Evolutionary conservation across 2,797 vertebrate genomes (phyloP), one percentile per base, ranked within the genome.

Genomic region (Enteromius trimaculatus): DNA sequence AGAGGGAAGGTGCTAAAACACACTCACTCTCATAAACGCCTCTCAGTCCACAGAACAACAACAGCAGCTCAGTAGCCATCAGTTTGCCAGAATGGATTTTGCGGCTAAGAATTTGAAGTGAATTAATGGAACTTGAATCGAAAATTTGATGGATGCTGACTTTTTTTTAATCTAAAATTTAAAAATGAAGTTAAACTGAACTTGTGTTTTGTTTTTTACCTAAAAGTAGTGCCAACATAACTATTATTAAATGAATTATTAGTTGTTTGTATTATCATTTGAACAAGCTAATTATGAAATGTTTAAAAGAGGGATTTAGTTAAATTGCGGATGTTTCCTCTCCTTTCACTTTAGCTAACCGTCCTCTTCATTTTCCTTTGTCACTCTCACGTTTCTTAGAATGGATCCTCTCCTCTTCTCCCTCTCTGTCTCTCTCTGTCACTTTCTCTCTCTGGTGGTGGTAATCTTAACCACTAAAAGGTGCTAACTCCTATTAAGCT

Each of bases 391-490:
- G 74, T 84, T 84, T 84, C 77, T 34, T 76, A 74, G 77, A 77
- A 60, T 14, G 26, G 39, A 69, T 70, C 37, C 37, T 80, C 84
- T 80, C 29, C 65, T 23, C 74, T 37, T 64, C 34, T 53, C 11
- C 14, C 31, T 44, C 23, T 75, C 69, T 75, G 42, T 77, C 80
- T 72, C 62, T 49, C 60, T 75, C 53, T 81, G 77, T 86, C 75
- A 82, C 85, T 80, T 76, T 83, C 49, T 55, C 72, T 69, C 72
- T 71, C 76, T 84, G 83, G 83, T 79, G 86, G 91, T 78, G 77
- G 91, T 88, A 89, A 92, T 92, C 92, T 91, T 92, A 91, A 92
- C 91, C 92, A 87, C 82, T 90, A 88, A 90, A 92, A 93, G 91
- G 93, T 92, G 92, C 88, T 93, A 94, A 93, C 89, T 91, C 87